Conservation (phyloP, 92 coral and sea anemone genomes). For the Epizoanthus fatuus region DNA sequence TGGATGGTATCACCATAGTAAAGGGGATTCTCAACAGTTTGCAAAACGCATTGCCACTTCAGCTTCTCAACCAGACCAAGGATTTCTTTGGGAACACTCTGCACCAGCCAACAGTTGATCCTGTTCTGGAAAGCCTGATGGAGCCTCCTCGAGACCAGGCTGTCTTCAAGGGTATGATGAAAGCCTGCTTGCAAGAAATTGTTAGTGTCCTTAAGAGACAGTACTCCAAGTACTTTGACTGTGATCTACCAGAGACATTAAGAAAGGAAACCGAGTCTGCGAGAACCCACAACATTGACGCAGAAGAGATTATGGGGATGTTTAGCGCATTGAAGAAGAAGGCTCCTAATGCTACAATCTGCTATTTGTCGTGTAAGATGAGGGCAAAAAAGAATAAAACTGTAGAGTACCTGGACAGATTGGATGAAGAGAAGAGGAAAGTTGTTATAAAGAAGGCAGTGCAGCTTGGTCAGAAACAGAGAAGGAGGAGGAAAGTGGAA, state of each 20-base stretch:
- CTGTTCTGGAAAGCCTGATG: slow-evolving; percentile 3
- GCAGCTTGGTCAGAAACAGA: too few relatives aligned
- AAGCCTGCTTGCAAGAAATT: background rate
- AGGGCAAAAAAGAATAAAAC: too few relatives aligned
- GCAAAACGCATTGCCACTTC: background rate
- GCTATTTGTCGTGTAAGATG: too few relatives aligned
- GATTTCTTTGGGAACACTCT: slow-evolving; percentile 20
- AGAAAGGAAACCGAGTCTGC: slow-evolving; percentile 4
- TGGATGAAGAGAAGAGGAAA: too few relatives aligned
- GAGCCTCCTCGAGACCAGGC: background rate
- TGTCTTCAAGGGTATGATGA: background rate
- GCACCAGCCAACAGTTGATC: background rate
- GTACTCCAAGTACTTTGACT: background rate
- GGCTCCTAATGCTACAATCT: too few relatives aligned
- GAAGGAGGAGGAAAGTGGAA: too few relatives aligned
- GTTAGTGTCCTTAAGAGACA: background rate
- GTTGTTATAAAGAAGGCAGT: too few relatives aligned
- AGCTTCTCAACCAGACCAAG: background rate
- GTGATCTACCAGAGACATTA: background rate
- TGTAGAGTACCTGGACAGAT: too few relatives aligned
- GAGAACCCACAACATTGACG: background rate
- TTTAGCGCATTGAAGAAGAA: too few relatives aligned
- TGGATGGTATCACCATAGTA: slow-evolving; percentile 1
- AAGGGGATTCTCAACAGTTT: background rate
- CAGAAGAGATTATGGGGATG: too few relatives aligned